Base-by-base conservation (phyloP, 1,140 invertebrate genomes). In the Cyclina sinensis region DNA sequence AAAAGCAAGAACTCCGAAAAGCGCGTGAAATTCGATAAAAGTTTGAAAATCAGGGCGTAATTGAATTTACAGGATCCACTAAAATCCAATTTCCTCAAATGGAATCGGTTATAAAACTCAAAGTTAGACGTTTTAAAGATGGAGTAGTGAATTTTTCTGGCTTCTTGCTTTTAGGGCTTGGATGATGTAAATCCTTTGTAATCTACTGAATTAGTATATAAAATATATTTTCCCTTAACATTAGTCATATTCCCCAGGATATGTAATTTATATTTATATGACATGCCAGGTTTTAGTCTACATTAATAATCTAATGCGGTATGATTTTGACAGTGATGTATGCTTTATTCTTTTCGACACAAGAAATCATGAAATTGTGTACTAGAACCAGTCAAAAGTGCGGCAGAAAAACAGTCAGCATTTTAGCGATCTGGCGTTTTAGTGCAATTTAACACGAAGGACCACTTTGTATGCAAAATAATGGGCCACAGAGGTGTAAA, bases 1-100 rank as follows among this genome's bases (percentile, higher is more conserved):
- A 87, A 87, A 87, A 87, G 85, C 85, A 87, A 80, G 85, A 87
- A 87, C 51, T 78, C 85, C 35, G 70, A 87, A 87, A 87, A 87
- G 85, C 85, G 85, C 85, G 70, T 78, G 62, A 87, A 78, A 87
- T 87, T 87, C 73, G 62, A 87, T 87, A 80, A 80, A 87, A 80
- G 14, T 79, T 87, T 73, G 74, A 84, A 70, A 81, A 70, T 84
- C 65, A 37, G 43, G 46, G 62, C 65, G 65, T 84, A 70, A 84
- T 84, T 84, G 21, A 84, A 84, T 84, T 84, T 73, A 24, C 68
- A 48, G 59, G 39, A 70, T 84, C 39, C 80, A 62, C 59, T n/a
- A 59, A 83, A 83, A 83, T 83, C 59, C 24, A 83, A 70, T 83
- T 83, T 83, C 16, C 62, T 83, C 81, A 83, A 83, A 65, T 83